Conservation (phyloP, 1,140 invertebrate genomes). For the Eriosoma lanigerum region DNA sequence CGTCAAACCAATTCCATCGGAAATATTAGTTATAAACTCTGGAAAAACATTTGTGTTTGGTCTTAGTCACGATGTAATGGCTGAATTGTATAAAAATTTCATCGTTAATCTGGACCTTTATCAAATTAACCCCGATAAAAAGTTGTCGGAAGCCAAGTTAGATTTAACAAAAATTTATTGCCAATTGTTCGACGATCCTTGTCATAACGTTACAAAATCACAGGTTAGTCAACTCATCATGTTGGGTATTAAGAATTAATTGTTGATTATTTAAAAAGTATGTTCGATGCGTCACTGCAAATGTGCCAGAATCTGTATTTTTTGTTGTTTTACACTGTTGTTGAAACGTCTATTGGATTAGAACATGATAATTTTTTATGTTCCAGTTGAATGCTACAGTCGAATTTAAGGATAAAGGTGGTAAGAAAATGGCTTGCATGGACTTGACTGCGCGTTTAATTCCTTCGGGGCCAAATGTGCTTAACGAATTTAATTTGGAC, state of each 20-base stretch:
- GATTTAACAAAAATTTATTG: background rate
- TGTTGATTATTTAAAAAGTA: no score
- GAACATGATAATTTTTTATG: background rate
- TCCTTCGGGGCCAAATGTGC: background rate
- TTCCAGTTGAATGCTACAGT: background rate
- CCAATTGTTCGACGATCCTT: background rate
- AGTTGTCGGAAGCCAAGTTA: background rate
- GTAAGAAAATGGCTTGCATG: background rate
- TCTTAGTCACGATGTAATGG: background rate
- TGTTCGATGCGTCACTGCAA: no score
- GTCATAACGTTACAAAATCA: background rate
- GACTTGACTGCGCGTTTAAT: background rate
- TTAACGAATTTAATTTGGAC: background rate
- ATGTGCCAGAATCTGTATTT: no score
- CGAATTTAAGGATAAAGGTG: background rate
- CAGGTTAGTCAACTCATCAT: background rate
- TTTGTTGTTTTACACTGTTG: no score
- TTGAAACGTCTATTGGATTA: no score
- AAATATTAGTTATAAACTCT: background rate
- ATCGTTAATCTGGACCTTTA: background rate
- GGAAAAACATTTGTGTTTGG: background rate
- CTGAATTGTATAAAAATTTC: background rate
- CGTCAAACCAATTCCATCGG: background rate
- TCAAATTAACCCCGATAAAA: background rate
- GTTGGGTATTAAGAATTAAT: no score